These are phyloP conservation scores for Onychomys torridus DNA, from an alignment of 2,797 vertebrate genomes.

Conservation along the genomic window DNA sequence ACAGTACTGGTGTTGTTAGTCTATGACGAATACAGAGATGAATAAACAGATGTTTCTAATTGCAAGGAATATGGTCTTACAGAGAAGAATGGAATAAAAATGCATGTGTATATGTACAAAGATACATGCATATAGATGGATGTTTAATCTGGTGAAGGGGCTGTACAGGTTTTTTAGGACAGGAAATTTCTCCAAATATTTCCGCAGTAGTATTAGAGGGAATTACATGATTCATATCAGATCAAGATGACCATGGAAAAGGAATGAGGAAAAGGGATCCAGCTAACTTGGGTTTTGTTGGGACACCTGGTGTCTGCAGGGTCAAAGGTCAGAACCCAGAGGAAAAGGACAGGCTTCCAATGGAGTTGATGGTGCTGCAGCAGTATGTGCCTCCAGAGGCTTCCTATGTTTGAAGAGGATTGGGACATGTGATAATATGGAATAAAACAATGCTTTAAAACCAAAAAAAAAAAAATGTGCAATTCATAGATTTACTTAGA, in stretches of 20 bases:
- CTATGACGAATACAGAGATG: background rate
- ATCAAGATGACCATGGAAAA: background rate
- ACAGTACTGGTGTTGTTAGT: background rate
- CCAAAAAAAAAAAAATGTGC: too few relatives aligned
- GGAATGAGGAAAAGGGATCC: background rate
- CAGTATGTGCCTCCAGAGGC: background rate
- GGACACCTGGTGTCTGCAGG: background rate
- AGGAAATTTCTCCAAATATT: background rate
- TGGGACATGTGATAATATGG: too few relatives aligned
- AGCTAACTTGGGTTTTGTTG: background rate
- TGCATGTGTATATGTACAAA: background rate
- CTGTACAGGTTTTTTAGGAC: background rate
- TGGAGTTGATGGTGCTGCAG: rapidly evolving
- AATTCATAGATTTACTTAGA: background rate
- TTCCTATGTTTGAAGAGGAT: background rate
- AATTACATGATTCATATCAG: background rate
- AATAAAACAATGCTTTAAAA: background rate
- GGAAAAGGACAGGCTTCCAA: rapidly evolving
- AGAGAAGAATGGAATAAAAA: background rate
- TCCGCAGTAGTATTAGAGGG: background rate
- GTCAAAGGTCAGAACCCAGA: background rate
- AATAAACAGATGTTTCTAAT: background rate
- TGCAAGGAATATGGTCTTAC: too few relatives aligned
- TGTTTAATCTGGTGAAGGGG: background rate
- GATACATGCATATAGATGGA: background rate